Base-by-base conservation (phyloP, 2,888 invertebrate species). In the Callyntrura sp. region DNA sequence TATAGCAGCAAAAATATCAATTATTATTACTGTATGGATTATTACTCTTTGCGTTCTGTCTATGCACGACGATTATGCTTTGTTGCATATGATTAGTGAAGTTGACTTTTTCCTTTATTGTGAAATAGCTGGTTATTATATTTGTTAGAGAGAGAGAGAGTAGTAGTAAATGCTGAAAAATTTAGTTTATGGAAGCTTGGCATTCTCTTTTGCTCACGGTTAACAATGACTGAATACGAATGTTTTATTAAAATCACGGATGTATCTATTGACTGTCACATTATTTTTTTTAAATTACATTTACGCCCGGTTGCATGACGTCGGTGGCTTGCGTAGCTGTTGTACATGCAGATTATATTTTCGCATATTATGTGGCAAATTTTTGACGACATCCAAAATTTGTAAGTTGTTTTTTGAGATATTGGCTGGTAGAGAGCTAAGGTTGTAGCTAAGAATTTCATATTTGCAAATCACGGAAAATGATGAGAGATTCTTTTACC, bases 1-100 rank as follows among this genome's bases (percentile, higher is more conserved):
- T 25, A n/a, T 20, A 70, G 70, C 84, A 68, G 84, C 84, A 85
- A 85, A 85, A 85, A 85, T 85, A 85, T 85, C 43, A 70, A 51
- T 55, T 25, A 62, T 62, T 20, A 17, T 20, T 60, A 20, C n/a
- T 60, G n/a, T 60, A 9, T 17, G 1, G 20, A 17, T 8, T 17
- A n/a, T 60, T 60, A 17, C 60, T 8, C n/a, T 12, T 48, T 57
- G 57, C 17, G n/a, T 17, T 12, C 2, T 51, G n/a, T n/a, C n/a
- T 51, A 51, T 1, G 9, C 51, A 51, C n/a, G 12, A 14, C 51
- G n/a, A n/a, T 51, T 51, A 35, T 35, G 35, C 35, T 35, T 35
- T 35, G 35, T 35, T 35, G 6, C 35, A 35, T n/a, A n/a, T 35
- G 35, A n/a, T 51, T 51, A 51, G 51, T 51, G n/a, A 51, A 51